A percentile compares a stretch with the other conserved stretches of the same genome.
Evolutionary conservation across 2,797 vertebrate genomes (phyloP).

Genomic region (Ciconia nigra): DNA sequence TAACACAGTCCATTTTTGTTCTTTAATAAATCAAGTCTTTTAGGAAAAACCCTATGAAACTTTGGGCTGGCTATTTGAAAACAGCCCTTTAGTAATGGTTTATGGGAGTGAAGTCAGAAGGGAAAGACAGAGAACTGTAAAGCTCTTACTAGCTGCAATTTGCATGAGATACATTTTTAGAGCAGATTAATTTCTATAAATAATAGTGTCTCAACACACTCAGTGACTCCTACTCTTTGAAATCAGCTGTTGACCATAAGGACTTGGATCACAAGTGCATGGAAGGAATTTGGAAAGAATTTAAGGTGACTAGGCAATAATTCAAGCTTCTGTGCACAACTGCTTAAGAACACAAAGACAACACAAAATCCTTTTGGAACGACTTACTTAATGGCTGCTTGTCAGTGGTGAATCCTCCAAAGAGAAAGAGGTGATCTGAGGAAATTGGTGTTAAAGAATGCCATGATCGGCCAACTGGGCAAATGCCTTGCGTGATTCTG

Average conservation of each 20-base stretch:
- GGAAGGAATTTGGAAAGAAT: background rate
- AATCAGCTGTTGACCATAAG: background rate
- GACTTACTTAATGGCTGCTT: slow-evolving; percentile 93
- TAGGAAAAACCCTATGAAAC: background rate
- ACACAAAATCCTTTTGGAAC: background rate
- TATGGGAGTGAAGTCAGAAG: background rate
- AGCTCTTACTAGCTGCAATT: background rate
- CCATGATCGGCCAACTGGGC: slow-evolving; percentile 92
- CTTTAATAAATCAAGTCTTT: background rate
- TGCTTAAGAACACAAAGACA: background rate
- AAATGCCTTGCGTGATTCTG: slow-evolving; percentile 79
- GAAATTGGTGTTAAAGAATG: slow-evolving; percentile 91
- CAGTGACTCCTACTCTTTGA: background rate
- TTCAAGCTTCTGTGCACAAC: background rate
- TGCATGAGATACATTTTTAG: background rate
- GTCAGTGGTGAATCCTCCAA: slow-evolving; percentile 95
- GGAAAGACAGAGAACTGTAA: background rate
- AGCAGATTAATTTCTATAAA: background rate
- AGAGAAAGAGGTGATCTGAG: slow-evolving; percentile 91
- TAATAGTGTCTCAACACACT: background rate
- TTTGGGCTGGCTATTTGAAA: background rate
- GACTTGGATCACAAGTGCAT: background rate
- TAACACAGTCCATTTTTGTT: background rate
- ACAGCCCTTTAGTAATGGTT: background rate
- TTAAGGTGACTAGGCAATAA: background rate